These are phyloP conservation scores for Acrossocheilus fasciatus DNA, from an alignment of 2,797 vertebrate species.

Conservation along the genomic window DNA sequence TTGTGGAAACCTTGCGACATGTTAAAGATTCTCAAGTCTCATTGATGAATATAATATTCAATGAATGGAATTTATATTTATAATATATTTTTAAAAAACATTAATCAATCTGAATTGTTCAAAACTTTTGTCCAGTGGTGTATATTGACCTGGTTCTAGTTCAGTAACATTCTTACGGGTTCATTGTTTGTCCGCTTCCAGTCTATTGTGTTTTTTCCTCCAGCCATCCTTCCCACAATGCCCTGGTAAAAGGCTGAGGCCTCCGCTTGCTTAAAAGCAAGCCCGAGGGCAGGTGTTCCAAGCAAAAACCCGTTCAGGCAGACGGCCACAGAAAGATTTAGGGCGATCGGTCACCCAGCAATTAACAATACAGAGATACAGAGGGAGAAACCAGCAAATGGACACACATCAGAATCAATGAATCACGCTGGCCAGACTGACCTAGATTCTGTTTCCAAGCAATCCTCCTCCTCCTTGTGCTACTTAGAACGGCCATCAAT, in stretches of 20 bases:
- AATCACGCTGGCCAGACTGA: constrained; percentile 44
- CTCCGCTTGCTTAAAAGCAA: not conserved
- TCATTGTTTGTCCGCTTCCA: constrained; percentile 36
- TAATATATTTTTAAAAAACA: too few relatives aligned
- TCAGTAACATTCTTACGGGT: not conserved
- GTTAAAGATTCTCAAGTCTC: too few relatives aligned
- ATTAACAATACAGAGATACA: constrained; percentile 29
- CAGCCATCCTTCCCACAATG: constrained; percentile 4
- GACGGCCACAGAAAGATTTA: not conserved
- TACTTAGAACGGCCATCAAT: constrained; percentile 37
- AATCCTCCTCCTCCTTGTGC: constrained; percentile 11
- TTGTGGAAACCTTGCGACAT: too few relatives aligned
- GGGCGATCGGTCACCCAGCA: not conserved
- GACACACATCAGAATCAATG: constrained; percentile 51
- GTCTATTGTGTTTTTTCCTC: constrained; percentile 8
- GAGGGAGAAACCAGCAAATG: constrained; percentile 41
- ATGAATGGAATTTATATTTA: not conserved
- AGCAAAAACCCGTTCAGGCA: not conserved
- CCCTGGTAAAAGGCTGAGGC: constrained; percentile 29
- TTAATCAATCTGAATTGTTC: not conserved
- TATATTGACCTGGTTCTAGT: not conserved
- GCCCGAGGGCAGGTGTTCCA: constrained; percentile 24
- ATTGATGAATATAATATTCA: not conserved
- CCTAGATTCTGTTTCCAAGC: constrained; percentile 50
- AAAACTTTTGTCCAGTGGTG: not conserved